Conservation (phyloP, 2,888 invertebrate genomes). For the Molanna angustata region DNA sequence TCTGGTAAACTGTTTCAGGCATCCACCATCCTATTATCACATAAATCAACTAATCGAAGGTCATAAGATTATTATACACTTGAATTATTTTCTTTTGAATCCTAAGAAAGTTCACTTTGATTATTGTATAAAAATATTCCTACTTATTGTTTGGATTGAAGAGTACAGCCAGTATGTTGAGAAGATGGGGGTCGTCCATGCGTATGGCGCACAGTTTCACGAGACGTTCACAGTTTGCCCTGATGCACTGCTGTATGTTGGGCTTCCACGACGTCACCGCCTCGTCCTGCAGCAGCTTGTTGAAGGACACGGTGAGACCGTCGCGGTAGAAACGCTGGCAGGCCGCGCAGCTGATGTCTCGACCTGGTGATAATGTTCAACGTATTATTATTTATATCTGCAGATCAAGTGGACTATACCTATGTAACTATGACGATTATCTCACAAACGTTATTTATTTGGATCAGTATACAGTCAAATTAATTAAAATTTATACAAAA, state of each 20-base stretch:
- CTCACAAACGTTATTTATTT: too few relatives aligned
- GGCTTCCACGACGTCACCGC: slow-evolving; percentile 97
- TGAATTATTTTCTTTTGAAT: too few relatives aligned
- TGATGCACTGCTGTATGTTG: slow-evolving; percentile 94
- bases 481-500: too few relatives aligned
- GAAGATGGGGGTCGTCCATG: slow-evolving; percentile 89
- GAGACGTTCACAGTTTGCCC: slow-evolving; percentile 88
- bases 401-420: too few relatives aligned
- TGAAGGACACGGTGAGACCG: slow-evolving; percentile 90
- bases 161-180: slow-evolving; percentile 89
- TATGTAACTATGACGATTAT: too few relatives aligned
- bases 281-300: slow-evolving; percentile 95
- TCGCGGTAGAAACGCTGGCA: slow-evolving; percentile 95
- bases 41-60: too few relatives aligned
- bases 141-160: slow-evolving; percentile 95
- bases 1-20: too few relatives aligned
- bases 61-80: too few relatives aligned
- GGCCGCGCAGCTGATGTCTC: slow-evolving; percentile 83
- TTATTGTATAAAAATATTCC: slow-evolving; percentile 40
- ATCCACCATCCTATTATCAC: too few relatives aligned
- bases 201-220: slow-evolving; percentile 92
- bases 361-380: slow-evolving; percentile 51
- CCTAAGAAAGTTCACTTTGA: too few relatives aligned
- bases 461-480: too few relatives aligned
- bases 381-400: too few relatives aligned